These are phyloP conservation scores for Merluccius polli DNA, from an alignment of 2,797 vertebrate species.

Conservation along the genomic window DNA sequence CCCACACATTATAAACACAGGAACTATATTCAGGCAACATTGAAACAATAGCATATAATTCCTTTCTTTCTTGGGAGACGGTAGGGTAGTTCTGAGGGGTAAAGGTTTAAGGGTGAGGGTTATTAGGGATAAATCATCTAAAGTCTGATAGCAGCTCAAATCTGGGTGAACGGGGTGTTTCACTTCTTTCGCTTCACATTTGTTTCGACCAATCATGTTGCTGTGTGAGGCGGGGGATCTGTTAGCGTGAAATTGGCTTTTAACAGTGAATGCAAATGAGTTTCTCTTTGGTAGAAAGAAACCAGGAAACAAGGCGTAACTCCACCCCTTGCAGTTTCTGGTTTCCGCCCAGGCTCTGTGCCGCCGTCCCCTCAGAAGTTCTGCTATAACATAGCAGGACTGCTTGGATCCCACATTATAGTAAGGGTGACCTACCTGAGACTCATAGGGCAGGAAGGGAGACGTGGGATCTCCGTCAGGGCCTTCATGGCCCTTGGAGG, in stretches of 20 bases:
- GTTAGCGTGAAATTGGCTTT: too few relatives aligned
- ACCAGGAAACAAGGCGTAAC: background rate
- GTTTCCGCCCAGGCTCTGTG: background rate
- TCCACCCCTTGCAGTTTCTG: background rate
- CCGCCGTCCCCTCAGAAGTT: background rate
- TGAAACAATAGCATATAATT: background rate
- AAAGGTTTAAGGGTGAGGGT: background rate
- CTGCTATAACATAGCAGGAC: background rate
- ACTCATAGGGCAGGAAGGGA: constrained; percentile 97
- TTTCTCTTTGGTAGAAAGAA: background rate
- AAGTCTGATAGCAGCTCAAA: too few relatives aligned
- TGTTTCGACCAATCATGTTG: too few relatives aligned
- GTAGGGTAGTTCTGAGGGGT: background rate
- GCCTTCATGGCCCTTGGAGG: constrained; percentile 96
- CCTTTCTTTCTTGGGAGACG: background rate
- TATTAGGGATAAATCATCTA: too few relatives aligned
- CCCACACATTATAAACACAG: background rate
- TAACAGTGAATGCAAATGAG: too few relatives aligned
- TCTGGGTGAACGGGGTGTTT: too few relatives aligned
- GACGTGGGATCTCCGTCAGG: constrained; percentile 95
- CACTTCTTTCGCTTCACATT: too few relatives aligned
- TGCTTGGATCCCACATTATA: background rate
- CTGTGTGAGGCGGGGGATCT: too few relatives aligned
- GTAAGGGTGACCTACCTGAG: constrained; percentile 81
- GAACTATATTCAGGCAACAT: background rate